Base-by-base conservation (phyloP, 2,888 invertebrate species). In the Acronicta psi region DNA sequence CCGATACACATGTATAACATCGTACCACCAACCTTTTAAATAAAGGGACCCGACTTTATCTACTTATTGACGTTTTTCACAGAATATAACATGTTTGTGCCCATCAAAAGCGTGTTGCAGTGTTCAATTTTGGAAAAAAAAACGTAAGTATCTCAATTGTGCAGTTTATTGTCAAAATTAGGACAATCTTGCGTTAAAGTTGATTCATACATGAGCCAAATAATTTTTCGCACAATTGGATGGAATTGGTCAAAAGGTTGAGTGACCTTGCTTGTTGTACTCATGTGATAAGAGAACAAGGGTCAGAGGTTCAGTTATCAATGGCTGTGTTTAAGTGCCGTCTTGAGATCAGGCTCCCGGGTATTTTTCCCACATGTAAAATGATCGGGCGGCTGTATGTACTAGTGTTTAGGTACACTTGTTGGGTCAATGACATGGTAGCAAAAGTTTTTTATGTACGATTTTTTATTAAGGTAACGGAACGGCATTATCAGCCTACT, bases 351-450 rank as follows among this genome's bases (percentile, higher is more conserved):
- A 64, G 40, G 59, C 66, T 71, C 79, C 74, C 72, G 73, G 66
- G 51, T 75, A 69, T 77, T 75, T 75, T 83, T 82, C 83, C 82
- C 84, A 85, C 84, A 82, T 82, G 83, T 83, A 80, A 83, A 81
- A 75, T 73, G 81, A 83, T 83, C 81, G 77, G 75, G 37, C 34
- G 57, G 6, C 8, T 7, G 1, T 29, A 9, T 29, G 3, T 11
- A 36, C 42, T 62, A 50, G 59, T 72, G 51, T 5, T 67, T 56
- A n/a, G n/a, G n/a, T n/a, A 58, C 69, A 72, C 64, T 68, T 25
- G 40, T n/a, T 9, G 2, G 58, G 70, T 67, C 66, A 73, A 63
- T 59, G 64, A 65, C 70, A 57, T 67, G 44, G 37, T 54, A 52
- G 36, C n/a, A 31, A 11, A 29, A 8, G 16, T 36, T 13, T 1